Conservation (phyloP, 2,113 vertebrate genomes). For the Chascanopsetta lugubris region DNA sequence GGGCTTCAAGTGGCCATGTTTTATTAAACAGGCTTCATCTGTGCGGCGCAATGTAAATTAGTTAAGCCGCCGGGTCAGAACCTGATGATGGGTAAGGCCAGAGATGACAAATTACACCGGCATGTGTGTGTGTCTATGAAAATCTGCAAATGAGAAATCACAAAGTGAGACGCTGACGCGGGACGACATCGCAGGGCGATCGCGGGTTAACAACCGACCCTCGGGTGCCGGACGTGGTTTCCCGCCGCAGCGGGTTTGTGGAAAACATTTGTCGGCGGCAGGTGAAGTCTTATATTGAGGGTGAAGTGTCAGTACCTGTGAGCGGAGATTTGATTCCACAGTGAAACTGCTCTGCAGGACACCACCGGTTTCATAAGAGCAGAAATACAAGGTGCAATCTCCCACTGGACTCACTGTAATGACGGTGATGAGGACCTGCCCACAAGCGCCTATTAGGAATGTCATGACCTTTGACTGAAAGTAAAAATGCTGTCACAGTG, state of each 20-base stretch:
- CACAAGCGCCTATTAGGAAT: conserved; percentile 8
- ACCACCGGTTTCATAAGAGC: conserved; percentile 19
- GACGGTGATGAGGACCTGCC: conserved; percentile 15
- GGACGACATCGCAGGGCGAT: background rate
- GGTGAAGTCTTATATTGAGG: conserved; percentile 22
- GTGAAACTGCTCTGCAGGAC: conserved; percentile 37
- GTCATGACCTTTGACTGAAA: conserved; percentile 14
- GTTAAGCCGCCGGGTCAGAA: conserved; percentile 63
- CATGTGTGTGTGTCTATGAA: conserved; percentile 16
- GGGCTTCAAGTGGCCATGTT: conserved; percentile 76
- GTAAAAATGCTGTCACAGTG: conserved; percentile 8
- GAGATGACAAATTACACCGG: conserved; percentile 49
- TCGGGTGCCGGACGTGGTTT: conserved; percentile 4
- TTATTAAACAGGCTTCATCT: conserved; percentile 75
- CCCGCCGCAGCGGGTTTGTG: background rate
- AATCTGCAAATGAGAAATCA: conserved; percentile 13
- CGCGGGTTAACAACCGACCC: conserved; percentile 28
- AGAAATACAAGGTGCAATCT: conserved; percentile 3
- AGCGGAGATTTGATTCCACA: conserved; percentile 11
- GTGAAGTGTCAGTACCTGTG: conserved; percentile 22
- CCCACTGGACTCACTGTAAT: conserved; percentile 9
- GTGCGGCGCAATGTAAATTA: conserved; percentile 55
- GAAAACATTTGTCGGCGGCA: conserved; percentile 23
- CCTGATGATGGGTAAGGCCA: conserved; percentile 57
- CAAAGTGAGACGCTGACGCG: conserved; percentile 18